phyloP scores from a whole-genome alignment of 2,888 invertebrate genomes.

The Zygothrica quintamaculata region DNA sequence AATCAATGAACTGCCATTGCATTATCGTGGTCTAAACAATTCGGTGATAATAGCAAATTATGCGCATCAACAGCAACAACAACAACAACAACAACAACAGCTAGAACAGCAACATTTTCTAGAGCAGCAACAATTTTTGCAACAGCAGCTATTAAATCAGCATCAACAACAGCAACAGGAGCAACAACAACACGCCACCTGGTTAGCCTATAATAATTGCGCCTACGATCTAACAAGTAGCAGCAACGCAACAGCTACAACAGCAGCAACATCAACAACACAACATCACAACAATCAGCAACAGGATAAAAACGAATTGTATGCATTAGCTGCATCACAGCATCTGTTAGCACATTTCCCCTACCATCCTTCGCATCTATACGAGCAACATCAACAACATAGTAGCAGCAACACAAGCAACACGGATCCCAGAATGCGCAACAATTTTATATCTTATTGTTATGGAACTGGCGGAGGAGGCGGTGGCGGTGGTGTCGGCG shows the following conservation, averaged over 20 bases:
- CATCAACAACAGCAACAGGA: slow-evolving; percentile 72
- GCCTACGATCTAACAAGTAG: slow-evolving; percentile 62
- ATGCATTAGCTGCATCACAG: slow-evolving; percentile 63
- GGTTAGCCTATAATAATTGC: slow-evolving; percentile 63
- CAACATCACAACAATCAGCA: slow-evolving; percentile 13
- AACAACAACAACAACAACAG: slow-evolving; percentile 62
- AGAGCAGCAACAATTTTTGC: slow-evolving; percentile 64
- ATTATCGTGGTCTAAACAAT: slow-evolving; percentile 83
- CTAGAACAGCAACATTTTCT: slow-evolving; percentile 61
- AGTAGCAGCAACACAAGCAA: slow-evolving; percentile 52
- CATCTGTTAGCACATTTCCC: slow-evolving; percentile 65
- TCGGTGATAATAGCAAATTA: slow-evolving; percentile 82
- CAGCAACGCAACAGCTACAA: slow-evolving; percentile 55
- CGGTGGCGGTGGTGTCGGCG: slow-evolving; percentile 36
- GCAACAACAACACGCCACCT: slow-evolving; percentile 50
- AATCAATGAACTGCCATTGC: slow-evolving; percentile 65
- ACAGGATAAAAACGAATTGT: slow-evolving; percentile 59
- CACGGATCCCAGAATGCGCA: slow-evolving; percentile 81
- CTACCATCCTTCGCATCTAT: slow-evolving; percentile 39
- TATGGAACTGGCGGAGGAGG: slow-evolving; percentile 57
- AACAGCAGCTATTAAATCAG: slow-evolving; percentile 65
- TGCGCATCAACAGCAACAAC: slow-evolving; percentile 66
- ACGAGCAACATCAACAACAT: slow-evolving; percentile 50
- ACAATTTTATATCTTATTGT: slow-evolving; percentile 78
- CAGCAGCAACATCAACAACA: slow-evolving; percentile 47